These are phyloP conservation scores for Spondyliosoma cantharus DNA, from an alignment of 2,797 vertebrate genomes.

Conservation along the genomic window DNA sequence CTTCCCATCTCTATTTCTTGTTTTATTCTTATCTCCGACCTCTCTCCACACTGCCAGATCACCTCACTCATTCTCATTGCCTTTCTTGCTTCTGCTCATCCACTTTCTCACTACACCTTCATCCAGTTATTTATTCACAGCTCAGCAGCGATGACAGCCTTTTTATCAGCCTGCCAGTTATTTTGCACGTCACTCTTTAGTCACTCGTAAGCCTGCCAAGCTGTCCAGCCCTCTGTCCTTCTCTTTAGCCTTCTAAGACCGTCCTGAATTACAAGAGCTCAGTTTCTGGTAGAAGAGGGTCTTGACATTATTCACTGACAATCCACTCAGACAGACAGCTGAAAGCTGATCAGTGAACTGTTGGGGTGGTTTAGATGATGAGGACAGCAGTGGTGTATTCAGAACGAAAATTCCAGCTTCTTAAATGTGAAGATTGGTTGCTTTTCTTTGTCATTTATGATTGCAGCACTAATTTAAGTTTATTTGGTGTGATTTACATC, in stretches of 20 bases:
- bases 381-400: neutral
- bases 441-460: no score
- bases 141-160: conserved; percentile 38
- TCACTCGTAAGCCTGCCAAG: conserved; percentile 29
- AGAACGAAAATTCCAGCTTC: no score
- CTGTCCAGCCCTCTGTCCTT: conserved; percentile 9
- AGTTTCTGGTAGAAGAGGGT: conserved; percentile 1
- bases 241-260: conserved; percentile 17
- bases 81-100: neutral
- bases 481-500: neutral
- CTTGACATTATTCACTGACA: neutral
- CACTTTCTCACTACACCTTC: conserved; percentile 10
- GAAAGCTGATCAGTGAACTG: neutral
- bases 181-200: conserved; percentile 37
- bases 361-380: neutral
- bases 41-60: neutral
- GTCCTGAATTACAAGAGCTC: conserved; percentile 30
- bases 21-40: conserved; percentile 8
- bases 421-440: no score
- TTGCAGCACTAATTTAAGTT: neutral
- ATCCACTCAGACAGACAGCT: neutral
- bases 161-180: conserved; percentile 55
- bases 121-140: conserved; percentile 39
- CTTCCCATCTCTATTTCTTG: conserved; percentile 10
- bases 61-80: conserved; percentile 20